These are phyloP conservation scores for Brachypodius melanocephalos DNA, from an alignment of 2,113 vertebrate species.

Conservation along the genomic window DNA sequence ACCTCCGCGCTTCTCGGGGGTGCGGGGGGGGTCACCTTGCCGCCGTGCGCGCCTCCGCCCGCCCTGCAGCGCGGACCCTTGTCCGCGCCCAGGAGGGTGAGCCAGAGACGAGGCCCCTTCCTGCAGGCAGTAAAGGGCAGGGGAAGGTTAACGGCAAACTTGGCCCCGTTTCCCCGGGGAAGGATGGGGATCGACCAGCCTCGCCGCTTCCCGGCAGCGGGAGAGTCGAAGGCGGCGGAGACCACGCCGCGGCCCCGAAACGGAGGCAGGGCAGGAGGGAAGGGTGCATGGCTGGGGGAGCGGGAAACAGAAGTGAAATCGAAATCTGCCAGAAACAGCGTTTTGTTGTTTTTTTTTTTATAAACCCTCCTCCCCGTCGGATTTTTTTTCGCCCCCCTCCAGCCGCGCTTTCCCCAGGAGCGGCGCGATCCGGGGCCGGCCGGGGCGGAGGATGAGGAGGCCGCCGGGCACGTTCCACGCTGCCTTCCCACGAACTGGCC, in stretches of 20 bases:
- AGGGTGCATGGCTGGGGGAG: not conserved
- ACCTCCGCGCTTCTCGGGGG: not conserved
- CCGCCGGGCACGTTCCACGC: not conserved
- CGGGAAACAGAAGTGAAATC: constrained; percentile 55
- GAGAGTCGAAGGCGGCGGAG: not conserved
- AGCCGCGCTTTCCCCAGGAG: not conserved
- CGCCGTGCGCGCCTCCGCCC: not conserved
- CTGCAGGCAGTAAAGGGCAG: constrained; percentile 1
- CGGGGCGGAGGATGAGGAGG: not conserved
- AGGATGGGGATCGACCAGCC: not conserved
- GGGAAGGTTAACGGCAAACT: constrained; percentile 36
- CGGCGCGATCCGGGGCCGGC: not conserved
- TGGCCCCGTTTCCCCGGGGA: not conserved
- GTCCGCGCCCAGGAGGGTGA: not conserved
- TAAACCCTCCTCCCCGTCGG: not conserved
- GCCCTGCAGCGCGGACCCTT: not conserved
- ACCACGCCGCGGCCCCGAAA: not conserved
- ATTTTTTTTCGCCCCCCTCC: fast-evolving
- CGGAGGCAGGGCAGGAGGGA: not conserved
- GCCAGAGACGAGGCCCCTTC: not conserved
- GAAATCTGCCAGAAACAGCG: not conserved
- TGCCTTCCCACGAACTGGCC: not conserved
- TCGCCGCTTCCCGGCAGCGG: not conserved
- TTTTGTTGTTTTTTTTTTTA: not conserved
- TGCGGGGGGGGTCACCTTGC: not conserved